These are phyloP conservation scores for Bursaphelenchus okinawaensis DNA, from an alignment of 2,888 invertebrate genomes.

Conservation along the genomic window DNA sequence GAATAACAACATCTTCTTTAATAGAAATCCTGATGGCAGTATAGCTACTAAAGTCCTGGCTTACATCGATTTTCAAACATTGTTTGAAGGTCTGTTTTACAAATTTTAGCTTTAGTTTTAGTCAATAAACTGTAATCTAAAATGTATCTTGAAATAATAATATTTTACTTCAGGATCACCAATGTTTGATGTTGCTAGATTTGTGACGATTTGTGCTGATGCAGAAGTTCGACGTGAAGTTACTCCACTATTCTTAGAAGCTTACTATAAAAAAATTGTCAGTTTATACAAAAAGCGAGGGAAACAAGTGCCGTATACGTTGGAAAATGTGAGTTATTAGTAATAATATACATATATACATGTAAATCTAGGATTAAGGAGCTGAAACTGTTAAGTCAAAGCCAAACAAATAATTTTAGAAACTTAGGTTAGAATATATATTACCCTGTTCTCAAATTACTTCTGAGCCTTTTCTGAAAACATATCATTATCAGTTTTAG, in stretches of 20 bases:
- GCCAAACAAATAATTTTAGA: no score
- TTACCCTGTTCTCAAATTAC: no score
- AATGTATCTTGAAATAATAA: neutral
- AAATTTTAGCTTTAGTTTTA: no score
- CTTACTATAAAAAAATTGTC: neutral
- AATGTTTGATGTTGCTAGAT: slow-evolving; percentile 8
- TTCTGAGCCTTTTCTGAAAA: no score
- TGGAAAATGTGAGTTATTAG: neutral
- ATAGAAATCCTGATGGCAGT: slow-evolving; percentile 2
- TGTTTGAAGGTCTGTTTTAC: slow-evolving; percentile 4
- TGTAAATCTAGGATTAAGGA: no score
- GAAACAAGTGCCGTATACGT: neutral
- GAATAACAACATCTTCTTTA: slow-evolving; percentile 6
- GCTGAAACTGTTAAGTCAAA: no score
- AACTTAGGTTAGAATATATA: no score
- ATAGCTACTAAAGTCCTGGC: neutral
- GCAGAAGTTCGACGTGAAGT: slow-evolving; percentile 10
- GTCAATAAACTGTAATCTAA: neutral
- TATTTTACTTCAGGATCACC: neutral
- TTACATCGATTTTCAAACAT: slow-evolving; percentile 12
- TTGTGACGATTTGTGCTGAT: slow-evolving; percentile 10
- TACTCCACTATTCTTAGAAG: neutral
- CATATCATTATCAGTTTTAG: slow-evolving; percentile 3
- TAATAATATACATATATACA: no score
- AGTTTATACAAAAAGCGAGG: neutral